These are phyloP conservation scores for Lycocerus yunnanus DNA, from an alignment of 2,888 invertebrate species.

Conservation along the genomic window DNA sequence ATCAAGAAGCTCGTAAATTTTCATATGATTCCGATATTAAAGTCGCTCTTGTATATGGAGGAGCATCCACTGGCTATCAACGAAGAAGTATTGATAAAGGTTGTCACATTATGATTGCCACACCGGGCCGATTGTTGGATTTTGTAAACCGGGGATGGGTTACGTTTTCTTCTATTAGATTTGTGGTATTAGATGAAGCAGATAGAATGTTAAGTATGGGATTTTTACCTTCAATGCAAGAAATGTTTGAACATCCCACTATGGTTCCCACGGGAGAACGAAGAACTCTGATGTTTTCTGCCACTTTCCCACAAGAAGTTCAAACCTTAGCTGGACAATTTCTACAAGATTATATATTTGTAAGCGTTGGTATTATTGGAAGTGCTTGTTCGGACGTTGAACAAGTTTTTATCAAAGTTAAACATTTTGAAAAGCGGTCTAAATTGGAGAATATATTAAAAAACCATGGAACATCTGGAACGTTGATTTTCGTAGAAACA, in stretches of 20 bases:
- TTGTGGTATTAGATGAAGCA: slow-evolving; percentile 78
- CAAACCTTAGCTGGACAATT: slow-evolving; percentile 82
- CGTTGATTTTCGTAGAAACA: slow-evolving; percentile 88
- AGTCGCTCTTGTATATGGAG: slow-evolving; percentile 82
- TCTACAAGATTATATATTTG: slow-evolving; percentile 78
- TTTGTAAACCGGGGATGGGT: slow-evolving; percentile 65
- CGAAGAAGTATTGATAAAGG: slow-evolving; percentile 61
- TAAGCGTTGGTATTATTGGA: slow-evolving; percentile 90
- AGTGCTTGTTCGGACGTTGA: slow-evolving; percentile 91
- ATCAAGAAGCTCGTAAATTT: slow-evolving; percentile 83
- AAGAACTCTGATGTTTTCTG: slow-evolving; percentile 76
- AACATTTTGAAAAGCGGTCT: slow-evolving; percentile 73
- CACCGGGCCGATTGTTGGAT: slow-evolving; percentile 72
- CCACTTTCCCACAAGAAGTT: slow-evolving; percentile 73
- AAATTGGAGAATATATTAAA: slow-evolving; percentile 73
- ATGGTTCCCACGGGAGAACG: slow-evolving; percentile 62
- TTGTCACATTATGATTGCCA: slow-evolving; percentile 73
- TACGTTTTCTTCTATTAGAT: slow-evolving; percentile 61
- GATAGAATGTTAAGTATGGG: slow-evolving; percentile 82
- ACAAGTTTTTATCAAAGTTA: slow-evolving; percentile 74
- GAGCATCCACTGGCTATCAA: slow-evolving; percentile 79
- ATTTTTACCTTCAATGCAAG: slow-evolving; percentile 62
- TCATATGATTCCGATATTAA: slow-evolving; percentile 74
- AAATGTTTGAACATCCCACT: slow-evolving; percentile 66
- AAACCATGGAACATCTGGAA: slow-evolving; percentile 51